Base-by-base conservation (phyloP, 2,888 invertebrate species). In the Drosophila stalkeri region DNA sequence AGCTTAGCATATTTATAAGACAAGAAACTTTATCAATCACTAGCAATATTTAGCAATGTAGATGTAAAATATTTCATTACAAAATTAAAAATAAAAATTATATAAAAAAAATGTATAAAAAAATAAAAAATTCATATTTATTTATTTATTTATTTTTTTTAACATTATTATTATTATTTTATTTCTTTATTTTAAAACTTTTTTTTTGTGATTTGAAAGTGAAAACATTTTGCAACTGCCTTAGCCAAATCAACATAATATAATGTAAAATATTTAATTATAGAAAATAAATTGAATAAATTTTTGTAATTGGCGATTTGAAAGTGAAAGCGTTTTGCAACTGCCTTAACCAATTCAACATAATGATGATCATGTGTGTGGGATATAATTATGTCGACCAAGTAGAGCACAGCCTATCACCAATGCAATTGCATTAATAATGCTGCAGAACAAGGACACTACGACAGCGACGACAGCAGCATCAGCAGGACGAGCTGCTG, bases 391-490 rank as follows among this genome's bases (percentile, higher is more conserved):
- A 64, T 72, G 79, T 76, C 72, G 56, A 57, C 59, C 68, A 65
- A 67, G 61, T 66, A 71, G 70, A 55, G 65, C 57, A 39, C 16
- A 35, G 67, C 63, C 64, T 51, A 67, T 49, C 72, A 57, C 49
- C 74, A 79, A 65, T 65, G 62, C 71, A 79, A 81, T 77, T 72
- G 82, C 89, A 89, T 85, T 87, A 85, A 85, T 87, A 89, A 81
- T 85, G 64, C 56, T 65, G 65, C 66, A 63, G 69, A 35, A 64
- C 64, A 64, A 60, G 72, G 66, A 67, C 70, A 43, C 37, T 4
- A 23, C 63, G 35, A 64, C 47, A 55, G 60, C 44, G 67, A 66
- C 61, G 66, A 62, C 66, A 61, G 63, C 33, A 44, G 37, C 55
- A 16, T 4, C 31, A 20, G 57, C 31, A 20, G 57, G 54, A 62